Evolutionary conservation across 2,888 invertebrate genomes (phyloP), one percentile per base, ranked within the genome.

Genomic region (Argynnis bischoffii): DNA sequence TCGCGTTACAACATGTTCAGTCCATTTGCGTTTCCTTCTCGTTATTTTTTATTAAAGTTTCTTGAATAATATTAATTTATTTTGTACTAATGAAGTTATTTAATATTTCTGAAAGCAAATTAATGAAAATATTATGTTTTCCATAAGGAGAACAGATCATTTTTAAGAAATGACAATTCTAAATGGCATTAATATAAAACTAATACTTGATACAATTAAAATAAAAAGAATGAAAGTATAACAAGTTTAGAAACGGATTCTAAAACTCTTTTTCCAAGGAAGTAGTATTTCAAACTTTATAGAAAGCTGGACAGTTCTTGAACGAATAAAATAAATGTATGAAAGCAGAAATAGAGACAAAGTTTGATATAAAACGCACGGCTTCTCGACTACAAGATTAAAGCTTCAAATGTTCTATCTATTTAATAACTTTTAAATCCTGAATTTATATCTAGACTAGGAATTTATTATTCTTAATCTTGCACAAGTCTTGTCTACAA

Each of bases 1-100:
- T 89, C 84, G 79, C 81, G 82, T 85, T 83, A 85, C 83, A 85
- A 81, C 77, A 81, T 84, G 84, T 85, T 87, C 83, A 84, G 78
- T 81, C 77, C 74, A 82, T 86, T 88, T 85, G 81, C 83, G 67
- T 64, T 64, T 53, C 67, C 50, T 56, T 56, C 60, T 65, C 50
- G 76, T 77, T 79, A 79, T 41, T 48, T 59, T 48, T 48, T 75
- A 74, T 74, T 73, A 53, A 57, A 54, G 53, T 31, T 61, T 46
- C n/a, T 53, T 46, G 53, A 59, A 18, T 59, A 56, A 46, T 57
- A 51, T 21, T 51, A 35, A 18, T 46, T 41, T 60, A 31, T 64
- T 61, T 66, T 47, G 51, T 65, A 56, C 51, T 31, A 56, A 61
- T 14, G 14, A 15, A 21, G 4, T 46, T 3, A 1, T 31, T 14